Evolutionary conservation across 2,113 vertebrate genomes (phyloP), one percentile per base, ranked within the genome.

Genomic region (Rhabdornis inornatus): DNA sequence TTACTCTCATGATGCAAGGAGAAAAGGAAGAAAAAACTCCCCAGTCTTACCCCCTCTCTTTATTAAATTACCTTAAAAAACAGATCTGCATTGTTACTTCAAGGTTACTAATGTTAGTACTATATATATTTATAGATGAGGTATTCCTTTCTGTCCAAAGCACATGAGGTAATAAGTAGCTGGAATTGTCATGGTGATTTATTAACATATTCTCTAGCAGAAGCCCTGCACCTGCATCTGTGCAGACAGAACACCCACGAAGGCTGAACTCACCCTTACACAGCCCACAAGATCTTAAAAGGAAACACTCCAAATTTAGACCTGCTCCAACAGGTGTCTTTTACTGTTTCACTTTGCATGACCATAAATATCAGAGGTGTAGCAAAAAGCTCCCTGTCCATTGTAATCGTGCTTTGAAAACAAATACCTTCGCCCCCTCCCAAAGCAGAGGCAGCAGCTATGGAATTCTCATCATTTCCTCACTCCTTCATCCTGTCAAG

Each of bases 401-500:
- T 94, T 94, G 96, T 95, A 94, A 95, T 83, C 1, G 3, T 40
- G 88, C 94, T 90, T 94, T 93, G 97, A 96, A 97, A 97, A 97
- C 82, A 96, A 94, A 96, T 94, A 94, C 84, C 74, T 91, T 64
- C 86, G 77, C 87, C 85, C 84, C 74, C 89, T 90, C 90, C 15
- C 19, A 87, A 94, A 70, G 87, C 81, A 83, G 91, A 88, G 91
- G 87, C 61, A 35, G 92, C 86, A 88, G 91, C 82, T 72, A 97
- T 94, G 96, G 96, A 95, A 97, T 97, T 97, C 95, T 96, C 97
- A 98, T 96, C 96, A 98, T 96, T 98, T 98, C 97, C 95, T 97
- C 97, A 90, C 96, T 97, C 96, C 95, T 92, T 95, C 94, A 97
- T 97, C 95, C 92, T 96, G 96, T 95, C 95, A 97, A 96, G 93